Conservation (phyloP, 2,797 vertebrate species). For the Acestrorhynchus altus region DNA sequence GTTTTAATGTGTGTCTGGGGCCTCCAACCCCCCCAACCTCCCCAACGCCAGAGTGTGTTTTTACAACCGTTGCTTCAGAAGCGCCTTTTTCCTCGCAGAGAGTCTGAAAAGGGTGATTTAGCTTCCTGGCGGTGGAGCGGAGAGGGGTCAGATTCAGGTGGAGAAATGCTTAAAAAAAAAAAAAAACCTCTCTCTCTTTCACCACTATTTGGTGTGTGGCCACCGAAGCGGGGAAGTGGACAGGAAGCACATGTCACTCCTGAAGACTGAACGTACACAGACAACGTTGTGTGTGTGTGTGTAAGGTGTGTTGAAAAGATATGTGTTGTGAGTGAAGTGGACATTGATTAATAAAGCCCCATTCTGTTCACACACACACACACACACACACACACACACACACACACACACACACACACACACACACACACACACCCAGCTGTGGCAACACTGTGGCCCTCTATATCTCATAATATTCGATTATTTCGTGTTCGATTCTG, state of each 20-base stretch:
- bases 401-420: too few species aligned
- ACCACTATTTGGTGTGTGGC: conserved; percentile 54
- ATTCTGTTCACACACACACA: too few species aligned
- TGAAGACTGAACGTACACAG: conserved; percentile 64
- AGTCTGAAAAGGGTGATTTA: conserved; percentile 49
- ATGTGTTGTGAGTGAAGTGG: too few species aligned
- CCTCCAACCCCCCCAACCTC: not conserved
- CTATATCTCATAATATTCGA: too few species aligned
- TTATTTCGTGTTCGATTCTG: too few species aligned
- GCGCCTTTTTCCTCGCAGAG: not conserved
- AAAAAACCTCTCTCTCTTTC: not conserved
- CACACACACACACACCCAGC: too few species aligned
- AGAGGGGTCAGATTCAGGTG: conserved; percentile 14
- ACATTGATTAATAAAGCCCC: too few species aligned
- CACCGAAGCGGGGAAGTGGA: conserved; percentile 47
- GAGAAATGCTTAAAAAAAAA: conserved; percentile 6
- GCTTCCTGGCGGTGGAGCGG: conserved; percentile 8
- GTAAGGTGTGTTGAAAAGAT: not conserved
- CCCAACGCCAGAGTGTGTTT: conserved; percentile 35
- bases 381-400: too few species aligned
- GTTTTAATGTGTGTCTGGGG: conserved; percentile 28
- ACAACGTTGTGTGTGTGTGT: conserved; percentile 19
- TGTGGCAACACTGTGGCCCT: too few species aligned
- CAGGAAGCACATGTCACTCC: conserved; percentile 47
- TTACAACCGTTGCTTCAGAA: conserved; percentile 31